A percentile compares a stretch with the other conserved stretches of the same genome.
Evolutionary conservation across 2,113 vertebrate species (phyloP).

Genomic region (Hypanus sabinus): DNA sequence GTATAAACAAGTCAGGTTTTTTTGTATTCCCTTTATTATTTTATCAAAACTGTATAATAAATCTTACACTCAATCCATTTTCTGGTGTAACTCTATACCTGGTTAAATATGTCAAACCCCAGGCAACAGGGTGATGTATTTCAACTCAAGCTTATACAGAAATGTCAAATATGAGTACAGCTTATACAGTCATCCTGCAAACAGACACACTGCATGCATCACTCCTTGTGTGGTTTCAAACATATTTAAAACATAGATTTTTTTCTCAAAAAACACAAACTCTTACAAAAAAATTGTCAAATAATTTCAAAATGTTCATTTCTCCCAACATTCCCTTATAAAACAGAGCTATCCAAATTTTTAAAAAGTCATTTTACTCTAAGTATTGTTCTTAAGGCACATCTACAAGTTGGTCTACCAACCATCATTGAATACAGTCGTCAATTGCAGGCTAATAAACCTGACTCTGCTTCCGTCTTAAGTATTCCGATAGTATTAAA

Average conservation of each 20-base stretch:
- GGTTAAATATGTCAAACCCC: neutral
- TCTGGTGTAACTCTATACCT: neutral
- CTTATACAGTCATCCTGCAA: slow-evolving; percentile 3
- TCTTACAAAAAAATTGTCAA: neutral
- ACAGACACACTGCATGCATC: neutral
- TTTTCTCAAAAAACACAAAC: neutral
- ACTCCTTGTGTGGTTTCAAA: neutral
- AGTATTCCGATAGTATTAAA: neutral
- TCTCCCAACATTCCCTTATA: neutral
- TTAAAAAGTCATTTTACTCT: neutral
- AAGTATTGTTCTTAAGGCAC: slow-evolving; percentile 6
- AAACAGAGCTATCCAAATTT: neutral
- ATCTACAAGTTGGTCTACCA: neutral
- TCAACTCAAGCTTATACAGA: neutral
- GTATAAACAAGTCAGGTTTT: neutral
- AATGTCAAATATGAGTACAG: neutral
- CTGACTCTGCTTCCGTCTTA: neutral
- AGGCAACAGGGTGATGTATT: neutral
- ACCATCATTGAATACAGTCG: neutral
- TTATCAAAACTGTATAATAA: neutral
- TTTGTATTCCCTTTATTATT: slow-evolving; percentile 13
- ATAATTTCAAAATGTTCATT: slow-evolving; percentile 3
- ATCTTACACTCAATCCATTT: slow-evolving; percentile 18
- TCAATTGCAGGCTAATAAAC: neutral
- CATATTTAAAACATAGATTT: slow-evolving; percentile 11